phyloP scores from a whole-genome alignment of 2,113 vertebrate genomes.

The Uria lomvia region DNA sequence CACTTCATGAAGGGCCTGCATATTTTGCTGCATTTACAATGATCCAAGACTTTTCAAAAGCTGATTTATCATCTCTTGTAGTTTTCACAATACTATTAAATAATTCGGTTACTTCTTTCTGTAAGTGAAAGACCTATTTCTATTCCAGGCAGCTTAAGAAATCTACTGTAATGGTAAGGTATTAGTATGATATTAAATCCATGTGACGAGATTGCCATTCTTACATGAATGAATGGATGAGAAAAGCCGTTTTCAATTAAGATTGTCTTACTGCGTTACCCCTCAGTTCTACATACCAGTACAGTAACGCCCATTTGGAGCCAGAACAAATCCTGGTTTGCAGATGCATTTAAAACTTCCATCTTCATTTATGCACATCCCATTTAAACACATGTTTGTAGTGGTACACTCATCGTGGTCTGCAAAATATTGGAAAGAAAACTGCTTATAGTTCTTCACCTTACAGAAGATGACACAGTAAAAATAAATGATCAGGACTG shows the following conservation, averaged over 20 bases:
- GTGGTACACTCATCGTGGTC: constrained; percentile 78
- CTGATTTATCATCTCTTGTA: not conserved
- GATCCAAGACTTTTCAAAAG: not conserved
- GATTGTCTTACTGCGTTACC: not conserved
- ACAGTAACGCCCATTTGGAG: constrained; percentile 74
- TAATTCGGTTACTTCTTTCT: not conserved
- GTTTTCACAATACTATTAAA: not conserved
- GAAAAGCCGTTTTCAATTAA: not conserved
- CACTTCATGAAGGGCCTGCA: not conserved
- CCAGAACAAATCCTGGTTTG: constrained; percentile 77
- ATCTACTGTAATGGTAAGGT: not conserved
- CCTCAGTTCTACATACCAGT: constrained; percentile 61
- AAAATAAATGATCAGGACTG: not conserved
- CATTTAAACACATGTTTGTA: constrained; percentile 79
- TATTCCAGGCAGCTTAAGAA: not conserved
- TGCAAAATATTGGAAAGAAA: constrained; percentile 21
- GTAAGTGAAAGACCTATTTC: not conserved
- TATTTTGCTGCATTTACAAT: not conserved
- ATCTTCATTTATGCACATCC: constrained; percentile 84
- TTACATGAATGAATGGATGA: not conserved
- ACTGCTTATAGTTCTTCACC: not conserved
- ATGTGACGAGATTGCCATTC: not conserved
- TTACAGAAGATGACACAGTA: not conserved
- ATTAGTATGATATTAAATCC: not conserved
- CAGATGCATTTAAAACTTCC: constrained; percentile 83